Percentiles rank a stretch among this genome's conserved stretches.
phyloP scores from a whole-genome alignment of 2,888 invertebrate genomes.

The Hermaeophaga mercurialis region DNA sequence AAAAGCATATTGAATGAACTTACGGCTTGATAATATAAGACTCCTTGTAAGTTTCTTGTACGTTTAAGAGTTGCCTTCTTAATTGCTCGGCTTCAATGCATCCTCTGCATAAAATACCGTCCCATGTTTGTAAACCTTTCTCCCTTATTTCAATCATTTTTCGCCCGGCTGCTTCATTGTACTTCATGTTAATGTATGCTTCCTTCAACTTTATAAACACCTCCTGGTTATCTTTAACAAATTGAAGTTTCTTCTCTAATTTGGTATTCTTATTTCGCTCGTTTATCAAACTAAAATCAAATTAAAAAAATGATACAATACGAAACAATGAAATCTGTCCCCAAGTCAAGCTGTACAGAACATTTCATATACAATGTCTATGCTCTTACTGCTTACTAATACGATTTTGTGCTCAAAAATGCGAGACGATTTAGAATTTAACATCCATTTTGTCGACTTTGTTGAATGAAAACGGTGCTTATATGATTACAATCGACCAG shows the following conservation, averaged over 20 bases:
- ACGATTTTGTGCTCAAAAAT: too few species aligned
- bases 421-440: too few species aligned
- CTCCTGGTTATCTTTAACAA: conserved; percentile 51
- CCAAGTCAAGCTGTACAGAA: too few species aligned
- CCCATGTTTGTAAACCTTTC: conserved; percentile 48
- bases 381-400: too few species aligned
- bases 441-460: too few species aligned
- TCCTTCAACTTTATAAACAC: conserved; percentile 50
- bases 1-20: too few species aligned
- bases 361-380: too few species aligned
- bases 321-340: too few species aligned
- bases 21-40: conserved; percentile 41
- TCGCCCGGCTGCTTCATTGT: conserved; percentile 47
- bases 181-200: conserved; percentile 51
- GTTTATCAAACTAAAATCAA: conserved; percentile 40
- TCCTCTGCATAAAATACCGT: conserved; percentile 44
- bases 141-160: conserved; percentile 49
- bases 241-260: conserved; percentile 49
- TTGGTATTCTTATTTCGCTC: conserved; percentile 45
- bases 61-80: conserved; percentile 40
- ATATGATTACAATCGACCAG: too few species aligned
- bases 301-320: not conserved
- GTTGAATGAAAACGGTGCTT: too few species aligned
- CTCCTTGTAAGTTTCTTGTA: conserved; percentile 38
- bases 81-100: conserved; percentile 45